phyloP scores from a whole-genome alignment of 2,113 vertebrate species.

The Rhegmatorhina hoffmannsi region DNA sequence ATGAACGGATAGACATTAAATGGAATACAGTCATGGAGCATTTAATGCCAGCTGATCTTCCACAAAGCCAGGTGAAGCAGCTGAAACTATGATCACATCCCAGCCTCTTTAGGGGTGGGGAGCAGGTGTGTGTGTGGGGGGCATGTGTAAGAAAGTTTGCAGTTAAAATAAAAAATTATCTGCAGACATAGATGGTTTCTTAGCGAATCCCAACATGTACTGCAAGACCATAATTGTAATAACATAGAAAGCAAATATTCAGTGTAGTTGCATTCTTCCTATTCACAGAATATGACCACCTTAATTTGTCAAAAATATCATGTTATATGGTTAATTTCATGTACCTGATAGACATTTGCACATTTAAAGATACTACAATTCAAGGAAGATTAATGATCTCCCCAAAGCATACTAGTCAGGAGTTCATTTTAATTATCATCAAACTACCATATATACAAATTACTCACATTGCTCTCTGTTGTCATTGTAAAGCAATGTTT shows the following conservation, averaged over 20 bases:
- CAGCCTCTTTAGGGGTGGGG: neutral
- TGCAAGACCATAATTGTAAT: neutral
- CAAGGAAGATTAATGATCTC: neutral
- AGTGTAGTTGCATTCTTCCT: neutral
- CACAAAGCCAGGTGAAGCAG: neutral
- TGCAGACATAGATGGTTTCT: neutral
- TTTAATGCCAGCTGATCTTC: neutral
- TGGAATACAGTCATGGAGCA: neutral
- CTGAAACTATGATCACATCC: neutral
- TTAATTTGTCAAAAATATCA: neutral
- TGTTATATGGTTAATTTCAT: neutral
- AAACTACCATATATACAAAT: neutral
- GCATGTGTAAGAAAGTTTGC: neutral
- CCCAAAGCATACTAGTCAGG: neutral
- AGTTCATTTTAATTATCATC: neutral
- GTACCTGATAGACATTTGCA: neutral
- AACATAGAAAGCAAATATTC: neutral
- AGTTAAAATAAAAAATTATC: neutral
- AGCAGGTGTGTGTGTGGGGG: neutral
- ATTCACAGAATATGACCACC: neutral
- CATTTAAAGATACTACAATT: neutral
- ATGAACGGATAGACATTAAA: neutral
- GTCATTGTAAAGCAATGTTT: neutral
- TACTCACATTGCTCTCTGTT: neutral
- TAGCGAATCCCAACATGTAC: neutral